These are phyloP conservation scores for Xyrauchen texanus DNA, from an alignment of 2,113 vertebrate genomes.

Conservation along the genomic window DNA sequence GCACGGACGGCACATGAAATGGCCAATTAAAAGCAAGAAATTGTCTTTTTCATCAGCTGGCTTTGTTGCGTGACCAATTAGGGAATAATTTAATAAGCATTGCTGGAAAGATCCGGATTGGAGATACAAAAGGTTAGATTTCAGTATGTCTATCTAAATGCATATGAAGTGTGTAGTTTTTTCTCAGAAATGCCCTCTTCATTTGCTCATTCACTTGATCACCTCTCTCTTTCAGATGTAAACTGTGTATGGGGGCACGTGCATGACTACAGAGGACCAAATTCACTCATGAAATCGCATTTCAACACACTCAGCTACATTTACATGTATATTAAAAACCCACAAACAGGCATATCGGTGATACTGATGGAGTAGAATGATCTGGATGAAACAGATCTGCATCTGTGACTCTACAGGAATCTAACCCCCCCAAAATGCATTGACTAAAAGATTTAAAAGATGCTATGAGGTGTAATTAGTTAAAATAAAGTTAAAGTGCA, in stretches of 20 bases:
- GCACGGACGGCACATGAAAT: constrained; percentile 85
- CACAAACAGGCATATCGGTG: constrained; percentile 46
- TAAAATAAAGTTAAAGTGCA: not conserved
- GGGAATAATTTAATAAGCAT: constrained; percentile 92
- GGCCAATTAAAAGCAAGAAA: constrained; percentile 93
- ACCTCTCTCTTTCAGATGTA: constrained; percentile 18
- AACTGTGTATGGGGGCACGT: constrained; percentile 16
- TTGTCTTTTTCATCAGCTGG: constrained; percentile 92
- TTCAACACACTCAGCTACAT: constrained; percentile 49
- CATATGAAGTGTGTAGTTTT: constrained; percentile 67
- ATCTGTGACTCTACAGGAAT: constrained; percentile 39
- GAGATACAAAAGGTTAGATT: constrained; percentile 87
- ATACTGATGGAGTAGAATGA: constrained; percentile 29
- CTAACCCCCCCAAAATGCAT: constrained; percentile 2
- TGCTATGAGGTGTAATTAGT: constrained; percentile 2
- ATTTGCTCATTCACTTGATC: not conserved
- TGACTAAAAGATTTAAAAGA: not conserved
- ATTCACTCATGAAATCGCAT: constrained; percentile 55
- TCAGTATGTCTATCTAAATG: constrained; percentile 78
- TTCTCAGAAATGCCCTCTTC: constrained; percentile 39
- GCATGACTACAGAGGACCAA: constrained; percentile 32
- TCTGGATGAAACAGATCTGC: constrained; percentile 32
- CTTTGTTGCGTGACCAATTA: constrained; percentile 92
- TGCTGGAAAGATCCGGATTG: constrained; percentile 82
- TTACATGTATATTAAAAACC: constrained; percentile 57